Evolutionary conservation across 2,113 vertebrate genomes (phyloP).

Genomic region (Chiloscyllium plagiosum): DNA sequence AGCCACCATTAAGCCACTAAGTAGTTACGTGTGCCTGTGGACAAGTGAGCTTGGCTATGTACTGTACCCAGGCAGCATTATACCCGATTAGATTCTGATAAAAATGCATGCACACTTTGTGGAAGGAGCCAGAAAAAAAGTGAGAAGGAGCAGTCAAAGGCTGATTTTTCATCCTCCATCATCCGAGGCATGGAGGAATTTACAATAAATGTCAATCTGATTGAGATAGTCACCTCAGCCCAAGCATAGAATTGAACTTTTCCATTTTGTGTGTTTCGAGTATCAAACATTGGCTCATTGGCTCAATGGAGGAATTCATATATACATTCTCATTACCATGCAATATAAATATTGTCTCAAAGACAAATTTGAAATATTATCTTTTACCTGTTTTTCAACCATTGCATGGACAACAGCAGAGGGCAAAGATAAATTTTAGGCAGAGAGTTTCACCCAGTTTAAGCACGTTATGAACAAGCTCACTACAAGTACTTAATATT

Average conservation of each 20-base stretch:
- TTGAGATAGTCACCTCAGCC: not conserved
- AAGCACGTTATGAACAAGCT: not conserved
- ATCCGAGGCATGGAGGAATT: not conserved
- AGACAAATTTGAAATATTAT: not conserved
- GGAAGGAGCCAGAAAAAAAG: not conserved
- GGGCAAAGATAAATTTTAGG: not conserved
- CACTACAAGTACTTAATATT: not conserved
- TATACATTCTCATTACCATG: not conserved
- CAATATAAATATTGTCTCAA: not conserved
- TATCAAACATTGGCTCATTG: no score
- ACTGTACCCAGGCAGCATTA: not conserved
- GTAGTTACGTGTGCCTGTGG: not conserved
- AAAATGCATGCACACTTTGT: not conserved
- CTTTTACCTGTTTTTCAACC: not conserved
- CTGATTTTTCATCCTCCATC: not conserved
- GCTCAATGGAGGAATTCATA: slow-evolving; percentile 1
- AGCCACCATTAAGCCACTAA: not conserved
- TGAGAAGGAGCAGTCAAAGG: not conserved
- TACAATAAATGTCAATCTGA: not conserved
- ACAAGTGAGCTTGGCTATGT: not conserved
- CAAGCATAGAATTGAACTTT: not conserved
- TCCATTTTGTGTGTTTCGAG: not conserved
- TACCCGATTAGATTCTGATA: not conserved
- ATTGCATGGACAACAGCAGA: not conserved
- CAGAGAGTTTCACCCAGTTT: not conserved